These are phyloP conservation scores for Macrobrachium rosenbergii DNA, from an alignment of 1,140 invertebrate species.

Conservation along the genomic window DNA sequence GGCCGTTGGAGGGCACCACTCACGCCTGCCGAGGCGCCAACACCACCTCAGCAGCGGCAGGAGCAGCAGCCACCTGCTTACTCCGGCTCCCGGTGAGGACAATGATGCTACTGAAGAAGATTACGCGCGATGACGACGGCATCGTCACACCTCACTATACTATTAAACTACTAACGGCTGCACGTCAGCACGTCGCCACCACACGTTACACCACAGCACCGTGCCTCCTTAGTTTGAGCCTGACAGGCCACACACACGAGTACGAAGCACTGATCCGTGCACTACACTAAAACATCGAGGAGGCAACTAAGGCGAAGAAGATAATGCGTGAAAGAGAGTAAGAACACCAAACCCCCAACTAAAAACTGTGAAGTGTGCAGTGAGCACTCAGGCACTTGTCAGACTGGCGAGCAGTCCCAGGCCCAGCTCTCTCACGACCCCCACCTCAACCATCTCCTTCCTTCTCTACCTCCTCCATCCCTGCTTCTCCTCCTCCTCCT, in stretches of 20 bases:
- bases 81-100: conserved; percentile 41
- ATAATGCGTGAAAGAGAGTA: conserved; percentile 58
- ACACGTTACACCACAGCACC: conserved; percentile 31
- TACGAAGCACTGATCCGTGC: conserved; percentile 41
- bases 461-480: conserved; percentile 30
- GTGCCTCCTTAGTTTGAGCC: conserved; percentile 44
- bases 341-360: conserved; percentile 60
- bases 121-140: conserved; percentile 46
- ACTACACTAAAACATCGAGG: conserved; percentile 55
- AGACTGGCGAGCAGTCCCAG: conserved; percentile 54
- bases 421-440: conserved; percentile 29
- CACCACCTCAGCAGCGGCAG: conserved; percentile 8
- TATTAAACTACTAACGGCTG: not conserved
- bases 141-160: conserved; percentile 10
- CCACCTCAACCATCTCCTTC: conserved; percentile 1
- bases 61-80: conserved; percentile 50
- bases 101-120: conserved; percentile 36
- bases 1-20: conserved; percentile 54
- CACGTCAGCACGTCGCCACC: conserved; percentile 38
- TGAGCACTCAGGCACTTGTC: conserved; percentile 62
- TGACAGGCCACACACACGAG: conserved; percentile 35
- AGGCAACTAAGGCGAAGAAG: conserved; percentile 57
- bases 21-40: conserved; percentile 53
- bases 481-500: conserved; percentile 1
- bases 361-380: conserved; percentile 62